Evolutionary conservation across 2,797 vertebrate genomes (phyloP).

Genomic region (Gambusia yucatana): DNA sequence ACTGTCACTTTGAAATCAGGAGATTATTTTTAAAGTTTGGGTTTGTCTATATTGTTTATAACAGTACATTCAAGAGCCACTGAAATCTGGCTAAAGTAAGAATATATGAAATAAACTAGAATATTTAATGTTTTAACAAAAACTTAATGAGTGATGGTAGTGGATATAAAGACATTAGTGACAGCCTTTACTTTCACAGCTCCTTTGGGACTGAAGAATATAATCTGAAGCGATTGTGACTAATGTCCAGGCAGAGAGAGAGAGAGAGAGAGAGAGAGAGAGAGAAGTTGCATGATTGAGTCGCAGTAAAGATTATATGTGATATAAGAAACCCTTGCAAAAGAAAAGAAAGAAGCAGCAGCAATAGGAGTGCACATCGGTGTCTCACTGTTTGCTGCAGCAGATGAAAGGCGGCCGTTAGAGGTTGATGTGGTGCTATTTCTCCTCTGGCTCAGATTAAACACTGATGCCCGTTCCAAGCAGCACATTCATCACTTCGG

Average conservation of each 20-base stretch:
- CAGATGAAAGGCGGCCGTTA: constrained; percentile 74
- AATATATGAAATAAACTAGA: too few relatives aligned
- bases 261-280: background rate
- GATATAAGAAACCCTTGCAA: constrained; percentile 27
- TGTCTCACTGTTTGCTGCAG: constrained; percentile 49
- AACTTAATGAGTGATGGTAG: background rate
- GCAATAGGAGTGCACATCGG: constrained; percentile 55
- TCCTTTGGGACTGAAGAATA: background rate
- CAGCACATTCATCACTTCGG: constrained; percentile 73
- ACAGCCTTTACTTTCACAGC: background rate
- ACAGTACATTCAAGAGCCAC: background rate
- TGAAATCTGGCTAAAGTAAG: background rate
- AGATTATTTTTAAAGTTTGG: background rate
- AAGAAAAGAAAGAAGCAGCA: constrained; percentile 29
- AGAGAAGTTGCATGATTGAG: background rate
- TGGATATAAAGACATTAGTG: background rate
- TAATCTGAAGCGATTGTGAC: background rate
- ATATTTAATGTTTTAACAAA: background rate
- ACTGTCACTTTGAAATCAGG: background rate
- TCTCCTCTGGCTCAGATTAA: constrained; percentile 78
- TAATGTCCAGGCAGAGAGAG: background rate
- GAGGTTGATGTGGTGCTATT: constrained; percentile 74
- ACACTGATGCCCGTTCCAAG: constrained; percentile 66
- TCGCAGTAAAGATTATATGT: constrained; percentile 11
- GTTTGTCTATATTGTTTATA: too few relatives aligned